Evolutionary conservation across 2,797 vertebrate genomes (phyloP).

Genomic region (Buphagus erythrorhynchus): DNA sequence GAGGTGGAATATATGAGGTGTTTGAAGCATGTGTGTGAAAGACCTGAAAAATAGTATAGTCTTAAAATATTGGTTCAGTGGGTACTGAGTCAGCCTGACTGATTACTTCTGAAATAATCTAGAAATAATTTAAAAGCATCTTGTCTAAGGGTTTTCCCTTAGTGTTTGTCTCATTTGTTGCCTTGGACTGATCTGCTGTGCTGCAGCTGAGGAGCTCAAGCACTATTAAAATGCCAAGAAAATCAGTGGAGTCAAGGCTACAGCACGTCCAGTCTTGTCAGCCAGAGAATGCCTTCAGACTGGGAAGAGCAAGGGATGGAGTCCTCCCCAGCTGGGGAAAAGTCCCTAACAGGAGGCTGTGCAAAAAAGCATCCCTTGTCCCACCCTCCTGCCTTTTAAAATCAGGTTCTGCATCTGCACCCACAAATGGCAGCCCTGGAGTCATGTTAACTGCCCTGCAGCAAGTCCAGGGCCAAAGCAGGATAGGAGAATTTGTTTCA

Average conservation of each 20-base stretch:
- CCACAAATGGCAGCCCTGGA: neutral
- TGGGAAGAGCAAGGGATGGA: neutral
- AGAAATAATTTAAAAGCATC: neutral
- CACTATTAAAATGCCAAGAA: neutral
- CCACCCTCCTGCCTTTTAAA: neutral
- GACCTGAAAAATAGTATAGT: neutral
- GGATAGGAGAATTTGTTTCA: neutral
- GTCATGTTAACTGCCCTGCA: neutral
- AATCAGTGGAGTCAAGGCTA: constrained; percentile 23
- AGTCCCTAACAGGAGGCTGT: neutral
- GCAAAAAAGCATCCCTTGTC: neutral
- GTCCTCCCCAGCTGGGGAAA: neutral
- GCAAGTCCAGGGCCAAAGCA: neutral
- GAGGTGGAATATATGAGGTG: neutral
- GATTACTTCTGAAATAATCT: neutral
- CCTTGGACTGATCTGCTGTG: neutral
- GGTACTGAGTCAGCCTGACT: neutral
- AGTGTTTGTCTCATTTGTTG: neutral
- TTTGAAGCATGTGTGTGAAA: neutral
- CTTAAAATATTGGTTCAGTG: neutral
- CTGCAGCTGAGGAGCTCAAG: neutral
- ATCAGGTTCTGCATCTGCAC: neutral
- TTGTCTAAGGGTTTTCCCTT: neutral
- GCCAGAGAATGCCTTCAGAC: constrained; percentile 8
- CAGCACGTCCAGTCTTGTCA: neutral